These are phyloP conservation scores for Drosophila sordidapex DNA, from an alignment of 2,888 invertebrate genomes.

Conservation along the genomic window DNA sequence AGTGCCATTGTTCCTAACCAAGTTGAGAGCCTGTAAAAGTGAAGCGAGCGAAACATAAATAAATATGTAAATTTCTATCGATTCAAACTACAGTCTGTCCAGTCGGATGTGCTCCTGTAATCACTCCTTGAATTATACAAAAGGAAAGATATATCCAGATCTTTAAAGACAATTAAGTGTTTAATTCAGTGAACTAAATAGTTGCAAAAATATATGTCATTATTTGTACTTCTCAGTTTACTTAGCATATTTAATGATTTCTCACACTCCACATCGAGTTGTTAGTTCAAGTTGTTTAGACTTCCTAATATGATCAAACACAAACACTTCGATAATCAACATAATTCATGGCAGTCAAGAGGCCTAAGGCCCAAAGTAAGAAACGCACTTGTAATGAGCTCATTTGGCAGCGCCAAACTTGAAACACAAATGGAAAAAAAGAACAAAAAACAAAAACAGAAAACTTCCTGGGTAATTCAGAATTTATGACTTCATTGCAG, in stretches of 20 bases:
- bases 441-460: conserved; percentile 14
- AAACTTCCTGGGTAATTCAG: conserved; percentile 60
- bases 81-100: neutral
- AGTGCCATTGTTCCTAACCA: neutral
- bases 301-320: conserved; percentile 32
- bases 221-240: neutral
- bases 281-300: conserved; percentile 23
- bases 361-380: conserved; percentile 19
- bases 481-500: conserved; percentile 74
- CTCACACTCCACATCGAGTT: conserved; percentile 26
- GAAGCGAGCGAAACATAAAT: neutral
- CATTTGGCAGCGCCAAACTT: conserved; percentile 37
- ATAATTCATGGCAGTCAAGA: conserved; percentile 21
- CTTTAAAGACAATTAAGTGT: neutral
- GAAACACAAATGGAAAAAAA: conserved; percentile 13
- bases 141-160: neutral
- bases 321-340: conserved; percentile 41
- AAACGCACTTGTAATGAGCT: conserved; percentile 55
- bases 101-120: accelerated
- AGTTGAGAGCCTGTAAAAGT: neutral
- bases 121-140: neutral
- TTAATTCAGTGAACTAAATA: neutral
- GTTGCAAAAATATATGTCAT: neutral
- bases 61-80: neutral
- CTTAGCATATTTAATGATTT: neutral